Evolutionary conservation across 2,797 vertebrate species (phyloP).

Genomic region (Cichlasoma orientale): DNA sequence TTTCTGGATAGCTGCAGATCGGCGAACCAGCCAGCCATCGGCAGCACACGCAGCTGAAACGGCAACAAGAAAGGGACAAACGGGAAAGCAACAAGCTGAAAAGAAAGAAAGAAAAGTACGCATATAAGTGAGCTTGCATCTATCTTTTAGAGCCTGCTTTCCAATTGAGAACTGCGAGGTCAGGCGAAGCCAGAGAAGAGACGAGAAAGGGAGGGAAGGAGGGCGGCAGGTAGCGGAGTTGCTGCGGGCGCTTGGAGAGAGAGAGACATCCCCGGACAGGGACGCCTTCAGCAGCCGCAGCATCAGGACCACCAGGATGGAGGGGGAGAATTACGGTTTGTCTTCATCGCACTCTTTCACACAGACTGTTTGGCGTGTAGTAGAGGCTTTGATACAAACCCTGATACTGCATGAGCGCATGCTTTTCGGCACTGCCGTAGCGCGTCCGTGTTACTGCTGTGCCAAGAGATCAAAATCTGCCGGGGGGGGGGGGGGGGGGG

Average conservation of each 20-base stretch:
- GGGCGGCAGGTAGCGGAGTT: conserved; percentile 40
- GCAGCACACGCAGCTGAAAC: background rate
- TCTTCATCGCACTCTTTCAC: background rate
- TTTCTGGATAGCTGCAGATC: background rate
- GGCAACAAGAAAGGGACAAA: background rate
- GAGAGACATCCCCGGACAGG: conserved; percentile 36
- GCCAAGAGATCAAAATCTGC: background rate
- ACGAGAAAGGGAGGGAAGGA: background rate
- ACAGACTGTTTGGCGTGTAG: background rate
- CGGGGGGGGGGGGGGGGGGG: no score
- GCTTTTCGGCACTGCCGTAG: background rate
- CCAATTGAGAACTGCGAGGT: background rate
- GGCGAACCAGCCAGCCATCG: background rate
- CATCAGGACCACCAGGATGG: conserved; percentile 72
- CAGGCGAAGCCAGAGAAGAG: background rate
- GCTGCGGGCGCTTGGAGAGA: conserved; percentile 41
- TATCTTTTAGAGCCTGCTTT: background rate
- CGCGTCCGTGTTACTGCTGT: conserved; percentile 3
- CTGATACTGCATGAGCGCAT: background rate
- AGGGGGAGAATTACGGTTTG: conserved; percentile 76
- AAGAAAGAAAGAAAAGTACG: conserved; percentile 6
- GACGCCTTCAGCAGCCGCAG: conserved; percentile 64
- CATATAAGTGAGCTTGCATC: background rate
- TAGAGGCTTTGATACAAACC: background rate
- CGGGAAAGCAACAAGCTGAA: conserved; percentile 24